Conservation (phyloP, 2,888 invertebrate species). For the Uloborus plumipes region DNA sequence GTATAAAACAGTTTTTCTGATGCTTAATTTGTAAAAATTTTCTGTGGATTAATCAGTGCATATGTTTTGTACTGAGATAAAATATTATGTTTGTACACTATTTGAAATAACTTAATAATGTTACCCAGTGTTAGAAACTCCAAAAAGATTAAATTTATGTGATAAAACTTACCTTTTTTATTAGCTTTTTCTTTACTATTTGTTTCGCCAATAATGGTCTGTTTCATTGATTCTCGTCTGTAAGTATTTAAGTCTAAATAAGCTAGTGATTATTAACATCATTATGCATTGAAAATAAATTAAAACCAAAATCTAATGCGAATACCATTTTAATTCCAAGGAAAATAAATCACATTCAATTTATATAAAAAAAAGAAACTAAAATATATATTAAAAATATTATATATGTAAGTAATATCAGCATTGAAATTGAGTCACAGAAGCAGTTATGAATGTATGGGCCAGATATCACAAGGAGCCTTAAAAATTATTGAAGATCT, state of each 20-base stretch:
- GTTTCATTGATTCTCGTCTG: slow-evolving; percentile 73
- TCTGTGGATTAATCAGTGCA: too few species aligned
- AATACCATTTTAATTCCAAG: background rate
- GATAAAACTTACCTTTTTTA: slow-evolving; percentile 74
- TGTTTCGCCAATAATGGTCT: slow-evolving; percentile 66
- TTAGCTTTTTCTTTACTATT: slow-evolving; percentile 77
- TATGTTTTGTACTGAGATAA: too few species aligned
- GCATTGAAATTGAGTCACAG: too few species aligned
- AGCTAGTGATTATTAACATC: too few species aligned
- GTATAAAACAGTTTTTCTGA: too few species aligned
- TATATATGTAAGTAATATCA: too few species aligned
- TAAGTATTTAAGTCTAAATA: slow-evolving; percentile 65
- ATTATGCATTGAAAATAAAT: background rate
- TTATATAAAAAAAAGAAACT: background rate
- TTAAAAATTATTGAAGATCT: too few species aligned
- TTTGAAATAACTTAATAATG: background rate
- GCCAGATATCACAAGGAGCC: too few species aligned
- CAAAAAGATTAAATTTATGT: background rate
- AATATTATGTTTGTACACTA: too few species aligned
- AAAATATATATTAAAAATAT: background rate
- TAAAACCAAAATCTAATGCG: background rate
- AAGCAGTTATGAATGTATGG: too few species aligned
- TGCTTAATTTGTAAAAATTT: too few species aligned
- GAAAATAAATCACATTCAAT: background rate
- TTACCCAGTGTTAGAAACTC: background rate